phyloP scores from a whole-genome alignment of 2,113 vertebrate genomes.

The Sciurus niger region DNA sequence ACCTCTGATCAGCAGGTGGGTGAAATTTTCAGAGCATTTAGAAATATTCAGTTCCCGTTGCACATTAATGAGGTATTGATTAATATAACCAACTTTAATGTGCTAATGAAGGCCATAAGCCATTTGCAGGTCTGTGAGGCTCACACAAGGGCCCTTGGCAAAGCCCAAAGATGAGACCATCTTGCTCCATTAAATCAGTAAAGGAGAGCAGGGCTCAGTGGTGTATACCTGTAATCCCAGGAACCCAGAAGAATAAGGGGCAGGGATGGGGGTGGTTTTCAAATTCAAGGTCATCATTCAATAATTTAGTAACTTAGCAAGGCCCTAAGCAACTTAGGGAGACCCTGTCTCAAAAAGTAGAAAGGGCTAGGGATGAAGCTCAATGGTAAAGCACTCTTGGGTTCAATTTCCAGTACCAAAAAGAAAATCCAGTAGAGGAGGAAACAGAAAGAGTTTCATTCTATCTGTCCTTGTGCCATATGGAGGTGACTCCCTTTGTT shows the following conservation, averaged over 20 bases:
- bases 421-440: not conserved
- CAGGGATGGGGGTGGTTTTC: no score
- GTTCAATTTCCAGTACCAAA: no score
- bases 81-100: constrained; percentile 26
- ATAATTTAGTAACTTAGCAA: no score
- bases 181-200: not conserved
- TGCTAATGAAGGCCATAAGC: not conserved
- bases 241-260: no score
- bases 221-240: no score
- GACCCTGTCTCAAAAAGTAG: no score
- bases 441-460: not conserved
- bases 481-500: not conserved
- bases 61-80: not conserved
- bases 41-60: not conserved
- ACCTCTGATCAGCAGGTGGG: constrained; percentile 34
- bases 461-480: not conserved
- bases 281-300: no score
- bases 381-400: no score
- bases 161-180: not conserved
- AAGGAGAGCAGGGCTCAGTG: not conserved
- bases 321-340: no score
- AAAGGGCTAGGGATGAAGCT: no score
- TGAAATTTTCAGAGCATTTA: not conserved
- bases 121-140: not conserved
- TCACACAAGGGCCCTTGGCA: not conserved